Evolutionary conservation across 2,113 vertebrate species (phyloP), one percentile per base, ranked within the genome.

Genomic region (Phyllopteryx taeniolatus): DNA sequence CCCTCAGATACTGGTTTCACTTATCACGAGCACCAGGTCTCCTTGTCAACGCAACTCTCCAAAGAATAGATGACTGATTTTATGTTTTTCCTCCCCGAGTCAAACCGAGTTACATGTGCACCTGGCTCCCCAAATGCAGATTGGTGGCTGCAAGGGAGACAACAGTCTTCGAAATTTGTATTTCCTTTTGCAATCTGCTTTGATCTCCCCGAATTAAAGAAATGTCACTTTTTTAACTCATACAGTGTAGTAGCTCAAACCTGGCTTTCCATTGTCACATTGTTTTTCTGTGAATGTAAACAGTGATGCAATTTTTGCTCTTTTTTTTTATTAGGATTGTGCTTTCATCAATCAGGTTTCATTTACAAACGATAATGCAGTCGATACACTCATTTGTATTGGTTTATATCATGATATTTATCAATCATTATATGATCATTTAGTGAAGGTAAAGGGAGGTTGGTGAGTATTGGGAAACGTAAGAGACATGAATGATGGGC

Each of bases 41-140:
- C 27, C 47, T 31, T 59, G 65, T 49, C 39, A 56, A 22, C 11
- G 6, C 69, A 46, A 2, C 59, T 59, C 71, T 60, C 71, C 27
- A 47, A 72, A 61, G 72, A 75, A 79, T 35, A 75, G 4, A 1
- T 77, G 61, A 84, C 81, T 81, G 71, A 61, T 53, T 20, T 4
- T 22, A 17, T 5, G 6, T 7, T 17, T 5, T 22, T 35, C n/a
- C 4, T 56, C 60, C 49, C 64, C 53, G 59, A 31, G 0, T 63
- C 63, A 49, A 51, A 66, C 1, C 33, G 64, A 57, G 33, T 27
- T 27, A 54, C 22, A 43, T 60, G 1, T 73, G 62, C 46, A 47
- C 53, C 66, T 51, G 27, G 53, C n/a, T 66, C 53, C 54, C 68
- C 6, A 19, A 15, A 46, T 17, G 20, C 5, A 63, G 46, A 39